These are phyloP conservation scores for Zoanthus sansibaricus DNA, from an alignment of 92 coral and sea anemone genomes.

Conservation along the genomic window DNA sequence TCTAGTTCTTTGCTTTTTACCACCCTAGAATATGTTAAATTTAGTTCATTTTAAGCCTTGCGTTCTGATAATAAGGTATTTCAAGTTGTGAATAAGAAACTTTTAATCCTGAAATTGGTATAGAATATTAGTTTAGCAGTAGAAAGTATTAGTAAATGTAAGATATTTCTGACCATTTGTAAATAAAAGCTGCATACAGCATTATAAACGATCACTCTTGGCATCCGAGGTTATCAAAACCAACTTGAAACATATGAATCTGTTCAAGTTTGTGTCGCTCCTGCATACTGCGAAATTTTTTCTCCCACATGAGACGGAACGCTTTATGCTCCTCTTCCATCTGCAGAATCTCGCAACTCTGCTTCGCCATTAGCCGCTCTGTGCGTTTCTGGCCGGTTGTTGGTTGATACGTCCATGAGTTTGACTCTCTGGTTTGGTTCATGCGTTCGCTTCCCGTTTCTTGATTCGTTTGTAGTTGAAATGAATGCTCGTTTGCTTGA, in stretches of 20 bases:
- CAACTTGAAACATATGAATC: conserved; percentile 66
- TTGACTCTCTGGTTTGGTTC: neutral
- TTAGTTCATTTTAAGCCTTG: too few species aligned
- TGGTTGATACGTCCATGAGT: neutral
- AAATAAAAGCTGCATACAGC: too few species aligned
- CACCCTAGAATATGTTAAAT: too few species aligned
- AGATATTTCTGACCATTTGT: too few species aligned
- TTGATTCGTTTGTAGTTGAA: neutral
- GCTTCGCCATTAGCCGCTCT: conserved; percentile 76
- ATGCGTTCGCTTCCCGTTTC: neutral
- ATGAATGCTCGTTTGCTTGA: neutral
- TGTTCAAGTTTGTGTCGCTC: conserved; percentile 80
- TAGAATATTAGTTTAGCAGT: too few species aligned
- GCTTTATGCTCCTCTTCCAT: conserved; percentile 74
- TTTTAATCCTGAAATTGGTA: too few species aligned
- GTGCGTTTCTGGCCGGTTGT: conserved; percentile 33
- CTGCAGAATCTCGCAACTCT: conserved; percentile 67
- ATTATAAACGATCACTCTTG: conserved; percentile 43
- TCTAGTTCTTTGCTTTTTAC: too few species aligned
- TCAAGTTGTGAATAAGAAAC: too few species aligned
- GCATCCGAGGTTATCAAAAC: conserved; percentile 68
- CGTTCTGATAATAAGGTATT: too few species aligned
- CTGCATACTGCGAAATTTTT: conserved; percentile 68
- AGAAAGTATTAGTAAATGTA: too few species aligned
- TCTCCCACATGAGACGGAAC: conserved; percentile 78